Evolutionary conservation across 2,797 vertebrate genomes (phyloP).

Genomic region (Lepilemur ruficaudatus): DNA sequence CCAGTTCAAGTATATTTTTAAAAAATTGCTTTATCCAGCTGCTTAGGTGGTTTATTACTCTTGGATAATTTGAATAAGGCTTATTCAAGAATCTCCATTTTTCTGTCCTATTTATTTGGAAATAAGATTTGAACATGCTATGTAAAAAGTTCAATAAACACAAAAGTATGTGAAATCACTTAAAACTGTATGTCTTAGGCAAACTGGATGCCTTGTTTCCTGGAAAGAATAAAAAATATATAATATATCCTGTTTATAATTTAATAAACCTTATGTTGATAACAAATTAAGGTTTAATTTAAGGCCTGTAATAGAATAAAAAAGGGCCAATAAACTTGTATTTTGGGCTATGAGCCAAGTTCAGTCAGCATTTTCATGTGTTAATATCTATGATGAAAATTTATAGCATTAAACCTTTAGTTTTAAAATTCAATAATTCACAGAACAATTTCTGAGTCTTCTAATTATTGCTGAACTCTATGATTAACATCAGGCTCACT

Average conservation of each 20-base stretch:
- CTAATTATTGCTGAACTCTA: background rate
- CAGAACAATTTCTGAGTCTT: background rate
- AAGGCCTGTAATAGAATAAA: conserved; percentile 4
- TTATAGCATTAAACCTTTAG: background rate
- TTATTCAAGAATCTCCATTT: background rate
- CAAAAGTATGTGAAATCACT: background rate
- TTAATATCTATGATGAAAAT: background rate
- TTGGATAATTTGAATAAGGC: background rate
- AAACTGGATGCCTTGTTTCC: background rate
- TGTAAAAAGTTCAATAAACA: background rate
- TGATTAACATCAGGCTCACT: conserved; percentile 22
- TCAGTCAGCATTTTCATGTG: background rate
- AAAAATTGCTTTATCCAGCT: background rate
- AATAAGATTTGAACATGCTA: conserved; percentile 33
- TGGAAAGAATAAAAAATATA: background rate
- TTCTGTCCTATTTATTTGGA: conserved; percentile 1
- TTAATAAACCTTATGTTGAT: background rate
- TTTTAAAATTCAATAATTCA: conserved; percentile 34
- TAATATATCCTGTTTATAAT: background rate
- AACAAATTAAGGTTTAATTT: conserved; percentile 28
- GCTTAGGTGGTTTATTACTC: background rate
- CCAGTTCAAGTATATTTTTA: conserved; percentile 19
- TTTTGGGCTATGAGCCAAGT: background rate
- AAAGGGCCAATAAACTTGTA: background rate
- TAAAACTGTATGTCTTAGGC: background rate